Conservation (phyloP, 1,140 invertebrate genomes). For the Megathymus violae region DNA sequence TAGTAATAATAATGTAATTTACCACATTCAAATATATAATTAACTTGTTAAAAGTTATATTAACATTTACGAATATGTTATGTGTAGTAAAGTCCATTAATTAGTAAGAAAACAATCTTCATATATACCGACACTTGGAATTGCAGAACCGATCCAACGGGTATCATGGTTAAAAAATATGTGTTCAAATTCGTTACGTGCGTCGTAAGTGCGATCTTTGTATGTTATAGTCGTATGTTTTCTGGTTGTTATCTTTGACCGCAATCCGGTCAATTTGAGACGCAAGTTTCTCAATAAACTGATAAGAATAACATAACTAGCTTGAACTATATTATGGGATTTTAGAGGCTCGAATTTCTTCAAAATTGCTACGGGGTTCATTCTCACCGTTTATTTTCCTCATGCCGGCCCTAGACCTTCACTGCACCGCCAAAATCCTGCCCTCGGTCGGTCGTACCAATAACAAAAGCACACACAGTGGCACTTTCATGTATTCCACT, state of each 20-base stretch:
- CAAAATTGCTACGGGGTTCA: constrained; percentile 12
- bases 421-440: constrained; percentile 77
- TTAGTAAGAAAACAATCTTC: too few relatives aligned
- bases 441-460: constrained; percentile 60
- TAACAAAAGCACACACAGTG: constrained; percentile 76
- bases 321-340: constrained; percentile 1
- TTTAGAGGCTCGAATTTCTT: constrained; percentile 4
- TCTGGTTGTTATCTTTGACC: constrained; percentile 48
- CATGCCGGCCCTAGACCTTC: constrained; percentile 74
- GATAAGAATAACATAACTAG: constrained; percentile 9
- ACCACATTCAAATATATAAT: too few relatives aligned
- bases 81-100: too few relatives aligned
- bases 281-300: constrained; percentile 46
- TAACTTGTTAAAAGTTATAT: too few relatives aligned
- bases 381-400: constrained; percentile 80
- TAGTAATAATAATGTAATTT: too few relatives aligned
- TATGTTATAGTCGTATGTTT: constrained; percentile 25
- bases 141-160: too few relatives aligned
- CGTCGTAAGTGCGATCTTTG: constrained; percentile 39
- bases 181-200: constrained; percentile 44
- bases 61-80: too few relatives aligned
- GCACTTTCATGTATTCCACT: constrained; percentile 65
- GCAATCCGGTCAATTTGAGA: constrained; percentile 51
- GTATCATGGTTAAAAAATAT: constrained; percentile 27
- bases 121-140: not conserved